phyloP scores from a whole-genome alignment of 2,113 vertebrate species.

The Nanorana parkeri region DNA sequence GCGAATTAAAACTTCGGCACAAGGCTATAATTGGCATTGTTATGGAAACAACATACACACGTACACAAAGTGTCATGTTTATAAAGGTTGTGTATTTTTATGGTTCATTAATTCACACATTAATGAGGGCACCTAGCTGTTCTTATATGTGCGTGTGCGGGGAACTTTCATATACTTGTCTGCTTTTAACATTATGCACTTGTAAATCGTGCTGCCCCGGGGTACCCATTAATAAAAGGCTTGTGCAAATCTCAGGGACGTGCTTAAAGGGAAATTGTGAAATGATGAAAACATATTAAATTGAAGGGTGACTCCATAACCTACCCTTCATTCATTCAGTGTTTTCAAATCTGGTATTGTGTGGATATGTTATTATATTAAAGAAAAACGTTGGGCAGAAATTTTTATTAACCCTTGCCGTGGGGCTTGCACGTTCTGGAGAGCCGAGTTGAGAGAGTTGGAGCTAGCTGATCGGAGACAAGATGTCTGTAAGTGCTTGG shows the following conservation, averaged over 20 bases:
- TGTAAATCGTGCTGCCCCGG: not conserved
- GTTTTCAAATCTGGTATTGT: not conserved
- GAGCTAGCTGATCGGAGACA: too few species aligned
- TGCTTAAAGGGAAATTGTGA: too few species aligned
- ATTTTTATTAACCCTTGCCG: too few species aligned
- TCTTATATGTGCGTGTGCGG: not conserved
- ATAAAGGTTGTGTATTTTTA: not conserved
- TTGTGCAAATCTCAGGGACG: not conserved
- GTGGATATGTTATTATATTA: too few species aligned
- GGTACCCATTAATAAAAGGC: not conserved
- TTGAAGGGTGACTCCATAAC: not conserved
- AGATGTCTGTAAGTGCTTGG: too few species aligned
- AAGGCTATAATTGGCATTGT: conserved; percentile 36
- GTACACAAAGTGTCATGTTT: conserved; percentile 31
- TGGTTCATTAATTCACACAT: conserved; percentile 29
- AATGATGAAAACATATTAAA: too few species aligned
- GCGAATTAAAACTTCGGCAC: conserved; percentile 3
- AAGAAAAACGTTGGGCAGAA: too few species aligned
- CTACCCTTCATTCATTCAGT: not conserved
- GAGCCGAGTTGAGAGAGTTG: too few species aligned
- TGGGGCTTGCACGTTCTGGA: too few species aligned
- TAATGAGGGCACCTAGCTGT: conserved; percentile 46
- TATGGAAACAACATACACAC: conserved; percentile 29
- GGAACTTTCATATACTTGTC: conserved; percentile 8
- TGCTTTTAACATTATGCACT: conserved; percentile 34